These are phyloP conservation scores for Ceuthmochares aereus DNA, from an alignment of 2,113 vertebrate genomes.

Conservation along the genomic window DNA sequence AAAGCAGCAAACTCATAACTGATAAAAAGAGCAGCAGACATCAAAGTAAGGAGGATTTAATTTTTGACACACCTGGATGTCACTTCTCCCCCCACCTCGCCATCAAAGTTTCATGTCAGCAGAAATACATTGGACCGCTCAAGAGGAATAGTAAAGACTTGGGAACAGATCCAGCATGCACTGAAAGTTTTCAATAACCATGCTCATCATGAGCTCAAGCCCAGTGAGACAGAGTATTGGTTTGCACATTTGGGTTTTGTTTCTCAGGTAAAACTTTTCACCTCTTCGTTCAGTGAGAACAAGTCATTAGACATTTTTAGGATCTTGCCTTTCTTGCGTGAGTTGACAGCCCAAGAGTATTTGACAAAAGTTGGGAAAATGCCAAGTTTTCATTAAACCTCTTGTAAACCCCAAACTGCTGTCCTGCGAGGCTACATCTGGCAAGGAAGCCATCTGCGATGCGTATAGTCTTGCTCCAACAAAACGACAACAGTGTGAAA, in stretches of 20 bases:
- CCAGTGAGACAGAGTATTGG: background rate
- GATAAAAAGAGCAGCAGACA: background rate
- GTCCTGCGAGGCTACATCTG: conserved; percentile 80
- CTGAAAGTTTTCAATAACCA: conserved; percentile 40
- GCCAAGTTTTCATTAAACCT: conserved; percentile 84
- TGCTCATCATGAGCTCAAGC: background rate
- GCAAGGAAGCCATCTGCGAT: conserved; percentile 81
- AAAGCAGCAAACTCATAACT: background rate
- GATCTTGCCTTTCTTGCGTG: conserved; percentile 38
- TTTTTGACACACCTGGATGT: background rate
- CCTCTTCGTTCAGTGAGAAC: conserved; percentile 27
- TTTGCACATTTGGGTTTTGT: conserved; percentile 45
- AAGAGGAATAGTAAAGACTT: background rate
- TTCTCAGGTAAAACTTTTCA: conserved; percentile 69
- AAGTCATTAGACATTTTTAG: conserved; percentile 39
- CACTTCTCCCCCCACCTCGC: background rate
- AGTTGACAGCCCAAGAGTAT: conserved; percentile 71
- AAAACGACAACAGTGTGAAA: conserved; percentile 84
- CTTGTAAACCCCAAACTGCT: conserved; percentile 78
- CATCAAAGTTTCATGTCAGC: background rate
- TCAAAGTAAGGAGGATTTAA: conserved; percentile 6
- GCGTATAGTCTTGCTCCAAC: conserved; percentile 78
- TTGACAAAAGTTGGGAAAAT: conserved; percentile 67
- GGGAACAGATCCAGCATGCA: background rate
- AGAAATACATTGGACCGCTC: background rate